phyloP scores from a whole-genome alignment of 1,140 invertebrate genomes.

The Ditylenchus dipsaci region DNA sequence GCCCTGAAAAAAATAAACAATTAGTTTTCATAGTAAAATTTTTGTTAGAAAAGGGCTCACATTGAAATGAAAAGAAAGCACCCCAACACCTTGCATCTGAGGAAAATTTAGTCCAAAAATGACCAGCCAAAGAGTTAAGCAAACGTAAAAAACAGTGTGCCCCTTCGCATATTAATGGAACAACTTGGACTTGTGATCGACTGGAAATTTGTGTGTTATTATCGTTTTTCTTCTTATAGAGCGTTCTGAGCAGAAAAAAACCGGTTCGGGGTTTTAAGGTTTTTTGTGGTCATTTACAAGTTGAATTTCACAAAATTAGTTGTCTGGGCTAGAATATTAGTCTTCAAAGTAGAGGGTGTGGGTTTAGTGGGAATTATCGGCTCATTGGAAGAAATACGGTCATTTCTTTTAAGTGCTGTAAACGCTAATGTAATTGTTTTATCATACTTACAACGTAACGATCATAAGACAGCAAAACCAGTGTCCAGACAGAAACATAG shows the following conservation, averaged over 20 bases:
- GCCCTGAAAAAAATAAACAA: constrained; percentile 22
- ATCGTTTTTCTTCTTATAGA: constrained; percentile 59
- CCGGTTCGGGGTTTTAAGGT: no score
- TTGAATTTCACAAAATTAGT: no score
- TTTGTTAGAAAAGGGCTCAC: no score
- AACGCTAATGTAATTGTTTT: no score
- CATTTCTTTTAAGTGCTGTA: no score
- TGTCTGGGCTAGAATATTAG: no score
- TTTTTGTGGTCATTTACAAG: no score
- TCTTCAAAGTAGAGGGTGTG: no score
- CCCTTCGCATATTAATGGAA: constrained; percentile 78
- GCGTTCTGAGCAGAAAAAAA: constrained; percentile 81
- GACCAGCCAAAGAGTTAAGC: constrained; percentile 25
- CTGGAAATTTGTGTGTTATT: constrained; percentile 17
- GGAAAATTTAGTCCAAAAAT: constrained; percentile 38
- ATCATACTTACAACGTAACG: constrained; percentile 61
- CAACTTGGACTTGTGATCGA: constrained; percentile 30
- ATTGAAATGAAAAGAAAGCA: constrained; percentile 38
- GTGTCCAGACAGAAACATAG: constrained; percentile 83
- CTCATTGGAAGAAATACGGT: no score
- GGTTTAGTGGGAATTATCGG: no score
- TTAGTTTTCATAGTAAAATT: constrained; percentile 1
- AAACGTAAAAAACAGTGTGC: constrained; percentile 66
- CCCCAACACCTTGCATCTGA: constrained; percentile 35
- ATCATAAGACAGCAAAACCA: constrained; percentile 91